Conservation (phyloP, 1,140 invertebrate species). For the Sinonovacula constricta region DNA sequence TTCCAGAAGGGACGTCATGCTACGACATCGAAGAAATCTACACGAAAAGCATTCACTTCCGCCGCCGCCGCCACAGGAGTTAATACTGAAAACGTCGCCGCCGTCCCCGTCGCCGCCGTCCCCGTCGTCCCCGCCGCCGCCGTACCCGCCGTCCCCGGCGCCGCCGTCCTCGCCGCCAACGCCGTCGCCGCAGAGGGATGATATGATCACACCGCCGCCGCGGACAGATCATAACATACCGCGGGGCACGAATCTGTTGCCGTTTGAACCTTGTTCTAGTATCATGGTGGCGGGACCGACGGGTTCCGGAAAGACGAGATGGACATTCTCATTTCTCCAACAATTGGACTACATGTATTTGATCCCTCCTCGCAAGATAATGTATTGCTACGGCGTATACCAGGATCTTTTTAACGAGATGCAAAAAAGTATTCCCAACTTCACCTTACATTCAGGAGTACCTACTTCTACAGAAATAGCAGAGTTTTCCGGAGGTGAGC, state of each 20-base stretch:
- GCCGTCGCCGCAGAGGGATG: not conserved
- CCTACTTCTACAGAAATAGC: not conserved
- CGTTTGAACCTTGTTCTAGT: constrained; percentile 3
- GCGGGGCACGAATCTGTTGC: not conserved
- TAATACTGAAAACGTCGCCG: not conserved
- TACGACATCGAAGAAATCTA: not conserved
- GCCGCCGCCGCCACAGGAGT: not conserved
- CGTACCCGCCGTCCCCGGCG: not conserved
- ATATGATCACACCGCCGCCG: not conserved
- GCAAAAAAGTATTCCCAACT: not conserved
- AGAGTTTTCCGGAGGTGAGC: constrained; percentile 4
- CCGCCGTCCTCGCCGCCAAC: not conserved
- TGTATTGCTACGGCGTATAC: constrained; percentile 37
- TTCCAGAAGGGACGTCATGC: not conserved
- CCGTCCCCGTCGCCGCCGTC: not conserved
- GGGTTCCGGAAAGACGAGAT: constrained; percentile 15
- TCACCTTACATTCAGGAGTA: not conserved
- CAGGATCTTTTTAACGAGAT: constrained; percentile 18
- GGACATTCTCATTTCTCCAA: not conserved
- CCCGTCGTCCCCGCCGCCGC: not conserved
- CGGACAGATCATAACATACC: too few relatives aligned
- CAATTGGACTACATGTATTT: not conserved
- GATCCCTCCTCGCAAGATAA: not conserved
- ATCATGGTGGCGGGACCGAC: not conserved
- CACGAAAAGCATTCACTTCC: not conserved